Percentiles rank a stretch among this genome's conserved stretches.
Evolutionary conservation across 2,797 vertebrate species (phyloP).

Genomic region (Chloroceryle amazona): DNA sequence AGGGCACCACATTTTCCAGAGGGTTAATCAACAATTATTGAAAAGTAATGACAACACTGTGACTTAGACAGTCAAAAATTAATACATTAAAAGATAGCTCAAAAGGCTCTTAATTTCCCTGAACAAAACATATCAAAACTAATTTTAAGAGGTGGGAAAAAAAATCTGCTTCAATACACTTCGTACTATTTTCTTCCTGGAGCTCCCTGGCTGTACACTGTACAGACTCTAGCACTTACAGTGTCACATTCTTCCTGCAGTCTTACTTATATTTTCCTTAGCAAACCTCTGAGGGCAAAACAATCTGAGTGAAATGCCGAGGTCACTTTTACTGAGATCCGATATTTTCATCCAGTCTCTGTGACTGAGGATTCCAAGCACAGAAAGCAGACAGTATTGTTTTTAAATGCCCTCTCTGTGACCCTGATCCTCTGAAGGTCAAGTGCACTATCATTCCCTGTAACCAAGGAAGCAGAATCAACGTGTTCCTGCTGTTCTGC

Average conservation of each 20-base stretch:
- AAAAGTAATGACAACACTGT: background rate
- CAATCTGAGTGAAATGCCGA: background rate
- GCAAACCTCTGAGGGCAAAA: constrained; percentile 46
- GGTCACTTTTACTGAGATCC: constrained; percentile 9
- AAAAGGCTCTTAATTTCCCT: background rate
- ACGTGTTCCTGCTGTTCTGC: constrained; percentile 65
- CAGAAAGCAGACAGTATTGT: constrained; percentile 56
- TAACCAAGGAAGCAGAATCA: constrained; percentile 77
- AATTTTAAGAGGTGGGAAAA: background rate
- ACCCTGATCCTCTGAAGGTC: constrained; percentile 77
- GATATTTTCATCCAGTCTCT: constrained; percentile 29
- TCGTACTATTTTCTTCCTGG: background rate
- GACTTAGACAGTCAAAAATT: constrained; percentile 14
- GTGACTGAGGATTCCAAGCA: constrained; percentile 37
- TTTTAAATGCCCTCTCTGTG: constrained; percentile 69
- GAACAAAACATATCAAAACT: background rate
- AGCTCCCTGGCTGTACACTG: background rate
- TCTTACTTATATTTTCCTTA: constrained; percentile 68
- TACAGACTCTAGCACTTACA: constrained; percentile 58
- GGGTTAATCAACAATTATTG: background rate
- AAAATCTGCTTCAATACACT: background rate
- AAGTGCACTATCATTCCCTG: constrained; percentile 71
- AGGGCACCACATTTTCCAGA: background rate
- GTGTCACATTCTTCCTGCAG: constrained; percentile 49
- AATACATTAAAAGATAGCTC: background rate